Conservation (phyloP, 2,797 vertebrate species). For the Paguma larvata region DNA sequence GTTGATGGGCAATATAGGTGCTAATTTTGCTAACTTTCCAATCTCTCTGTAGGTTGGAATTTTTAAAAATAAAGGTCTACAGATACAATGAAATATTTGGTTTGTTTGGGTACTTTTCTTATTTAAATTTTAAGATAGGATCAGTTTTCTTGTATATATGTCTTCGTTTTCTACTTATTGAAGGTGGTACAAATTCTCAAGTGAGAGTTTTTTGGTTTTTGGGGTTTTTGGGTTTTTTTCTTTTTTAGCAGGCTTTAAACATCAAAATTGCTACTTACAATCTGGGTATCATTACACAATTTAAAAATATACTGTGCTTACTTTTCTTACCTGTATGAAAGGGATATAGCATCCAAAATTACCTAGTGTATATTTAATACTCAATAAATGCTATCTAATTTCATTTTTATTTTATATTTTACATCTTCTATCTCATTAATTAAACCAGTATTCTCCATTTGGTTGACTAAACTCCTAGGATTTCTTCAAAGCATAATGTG, state of each 20-base stretch:
- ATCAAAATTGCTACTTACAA: constrained; percentile 9
- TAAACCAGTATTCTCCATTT: not conserved
- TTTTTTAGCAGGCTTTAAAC: not conserved
- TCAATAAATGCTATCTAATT: not conserved
- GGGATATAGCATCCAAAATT: not conserved
- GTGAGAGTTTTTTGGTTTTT: not conserved
- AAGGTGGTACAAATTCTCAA: not conserved
- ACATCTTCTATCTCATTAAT: not conserved
- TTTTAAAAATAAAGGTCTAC: not conserved
- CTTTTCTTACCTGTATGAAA: not conserved
- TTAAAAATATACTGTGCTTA: not conserved
- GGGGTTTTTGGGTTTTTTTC: too few species aligned
- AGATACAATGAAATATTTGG: not conserved
- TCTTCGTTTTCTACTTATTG: not conserved
- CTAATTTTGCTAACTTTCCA: not conserved
- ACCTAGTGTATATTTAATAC: not conserved
- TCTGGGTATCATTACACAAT: not conserved
- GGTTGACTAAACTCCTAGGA: not conserved
- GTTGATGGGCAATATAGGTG: not conserved
- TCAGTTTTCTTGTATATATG: not conserved
- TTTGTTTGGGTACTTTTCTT: not conserved
- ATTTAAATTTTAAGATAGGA: not conserved
- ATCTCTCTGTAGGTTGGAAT: not conserved
- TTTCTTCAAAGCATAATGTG: not conserved
- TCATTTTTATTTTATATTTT: not conserved